Base-by-base conservation (phyloP, 2,888 invertebrate species). In the Neuroscelio doddi region DNA sequence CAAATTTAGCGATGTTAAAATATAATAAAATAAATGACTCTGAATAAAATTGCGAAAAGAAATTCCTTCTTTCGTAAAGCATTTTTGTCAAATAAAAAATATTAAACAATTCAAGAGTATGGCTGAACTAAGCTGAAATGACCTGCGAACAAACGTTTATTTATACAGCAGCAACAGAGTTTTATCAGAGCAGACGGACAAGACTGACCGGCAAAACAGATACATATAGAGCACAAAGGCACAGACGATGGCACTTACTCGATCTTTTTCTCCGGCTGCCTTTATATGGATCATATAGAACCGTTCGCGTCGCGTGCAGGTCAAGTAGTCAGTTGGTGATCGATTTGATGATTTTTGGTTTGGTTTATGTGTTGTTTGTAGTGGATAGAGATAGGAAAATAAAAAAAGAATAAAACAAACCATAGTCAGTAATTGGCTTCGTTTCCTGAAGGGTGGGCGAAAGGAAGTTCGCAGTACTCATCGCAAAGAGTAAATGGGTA, bases 241-340 rank as follows among this genome's bases (percentile, higher is more conserved):
- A 71, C 71, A 77, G 72, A 72, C 75, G 70, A 68, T 71, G 66
- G 59, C 70, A 90, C 90, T 90, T 88, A 90, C 90, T 90, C 90
- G 86, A 85, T 88, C 87, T 88, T 90, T 86, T 88, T 88, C 86
- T 89, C 89, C 86, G 88, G 89, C 85, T 89, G 89, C 87, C 87
- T 86, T 84, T 84, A 84, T 84, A 78, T 83, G 87, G 84, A 86
- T 77, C 80, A 76, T 75, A 73, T 78, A 67, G 74, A 71, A 75
- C 76, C 76, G 75, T 75, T 80, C 79, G 80, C 79, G 82, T 77
- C 75, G 72, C 80, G 80, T 80, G 80, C 74, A 73, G 72, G 76
- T 72, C 74, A 77, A 74, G 70, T 68, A 75, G 69, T 70, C 67
- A 71, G 68, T 74, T 70, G 77, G 71, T 75, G 74, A 67, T 77